phyloP scores from a whole-genome alignment of 1,140 invertebrate genomes.

The Drosophila simulans region DNA sequence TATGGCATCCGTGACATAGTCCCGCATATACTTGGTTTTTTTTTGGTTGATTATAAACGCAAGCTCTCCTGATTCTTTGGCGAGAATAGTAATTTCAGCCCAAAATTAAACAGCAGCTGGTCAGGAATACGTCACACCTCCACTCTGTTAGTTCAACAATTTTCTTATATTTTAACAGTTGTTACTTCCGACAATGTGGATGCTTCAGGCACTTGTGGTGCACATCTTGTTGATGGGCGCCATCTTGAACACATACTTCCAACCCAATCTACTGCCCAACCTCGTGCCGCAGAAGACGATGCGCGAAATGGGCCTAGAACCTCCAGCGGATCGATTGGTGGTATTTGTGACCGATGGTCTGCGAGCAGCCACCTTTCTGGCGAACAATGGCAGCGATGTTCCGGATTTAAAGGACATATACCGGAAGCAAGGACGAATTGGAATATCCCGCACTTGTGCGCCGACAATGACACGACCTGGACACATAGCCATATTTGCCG shows the following conservation, averaged over 20 bases:
- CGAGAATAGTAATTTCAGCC: no score
- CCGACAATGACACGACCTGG: conserved; percentile 98
- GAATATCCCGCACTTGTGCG: conserved; percentile 94
- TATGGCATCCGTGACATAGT: no score
- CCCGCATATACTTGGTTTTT: no score
- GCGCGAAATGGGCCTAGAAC: conserved; percentile 72
- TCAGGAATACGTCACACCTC: neutral
- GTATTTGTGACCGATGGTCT: conserved; percentile 95
- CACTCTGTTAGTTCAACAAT: neutral
- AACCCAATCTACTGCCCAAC: conserved; percentile 86
- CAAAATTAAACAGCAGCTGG: no score
- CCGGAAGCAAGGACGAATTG: conserved; percentile 89
- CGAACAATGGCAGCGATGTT: conserved; percentile 57
- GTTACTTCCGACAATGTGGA: conserved; percentile 60
- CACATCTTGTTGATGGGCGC: conserved; percentile 86
- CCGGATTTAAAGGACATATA: conserved; percentile 54
- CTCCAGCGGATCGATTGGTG: conserved; percentile 91
- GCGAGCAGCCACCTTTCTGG: conserved; percentile 91
- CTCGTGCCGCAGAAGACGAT: conserved; percentile 85
- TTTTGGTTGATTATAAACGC: no score
- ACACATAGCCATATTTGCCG: conserved; percentile 96
- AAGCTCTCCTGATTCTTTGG: no score
- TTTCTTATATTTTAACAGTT: neutral
- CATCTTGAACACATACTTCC: conserved; percentile 88
- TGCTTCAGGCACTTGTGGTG: conserved; percentile 70